These are phyloP conservation scores for Nematopogon swammerdamellus DNA, from an alignment of 2,888 invertebrate species.

Conservation along the genomic window DNA sequence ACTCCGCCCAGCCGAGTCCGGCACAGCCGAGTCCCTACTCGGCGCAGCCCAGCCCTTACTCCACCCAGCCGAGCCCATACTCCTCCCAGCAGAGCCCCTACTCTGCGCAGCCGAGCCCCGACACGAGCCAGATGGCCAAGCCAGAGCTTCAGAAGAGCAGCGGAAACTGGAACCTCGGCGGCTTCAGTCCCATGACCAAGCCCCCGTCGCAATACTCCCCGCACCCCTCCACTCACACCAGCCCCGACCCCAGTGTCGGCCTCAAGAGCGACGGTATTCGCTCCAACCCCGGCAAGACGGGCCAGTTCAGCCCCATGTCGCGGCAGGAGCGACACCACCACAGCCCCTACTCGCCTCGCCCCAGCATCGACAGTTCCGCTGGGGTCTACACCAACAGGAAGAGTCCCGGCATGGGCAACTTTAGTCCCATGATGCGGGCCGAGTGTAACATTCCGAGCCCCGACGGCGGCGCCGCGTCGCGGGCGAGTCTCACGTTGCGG, in stretches of 20 bases:
- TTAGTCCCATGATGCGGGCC: constrained; percentile 40
- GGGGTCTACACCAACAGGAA: constrained; percentile 29
- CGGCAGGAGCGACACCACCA: constrained; percentile 38
- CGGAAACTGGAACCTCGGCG: constrained; percentile 43
- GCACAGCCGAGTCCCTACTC: constrained; percentile 49
- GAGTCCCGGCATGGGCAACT: constrained; percentile 40
- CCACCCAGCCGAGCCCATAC: constrained; percentile 44
- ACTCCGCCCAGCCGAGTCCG: constrained; percentile 46
- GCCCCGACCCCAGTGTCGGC: constrained; percentile 38
- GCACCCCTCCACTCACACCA: constrained; percentile 40
- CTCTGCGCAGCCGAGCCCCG: constrained; percentile 46
- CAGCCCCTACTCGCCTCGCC: constrained; percentile 42
- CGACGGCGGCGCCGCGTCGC: constrained; percentile 26
- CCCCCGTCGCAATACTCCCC: constrained; percentile 46
- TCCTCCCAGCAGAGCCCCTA: constrained; percentile 48
- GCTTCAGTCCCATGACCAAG: constrained; percentile 46
- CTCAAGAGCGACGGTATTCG: constrained; percentile 31
- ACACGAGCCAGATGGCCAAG: constrained; percentile 46
- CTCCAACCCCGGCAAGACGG: constrained; percentile 33
- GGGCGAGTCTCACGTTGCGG: constrained; percentile 20
- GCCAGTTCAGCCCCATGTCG: constrained; percentile 46
- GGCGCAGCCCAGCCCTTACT: constrained; percentile 41
- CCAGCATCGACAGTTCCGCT: constrained; percentile 31
- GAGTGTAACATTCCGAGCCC: constrained; percentile 42
- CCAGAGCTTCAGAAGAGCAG: constrained; percentile 33